These are phyloP conservation scores for Hirundo rustica DNA, from an alignment of 2,797 vertebrate species.

Conservation along the genomic window DNA sequence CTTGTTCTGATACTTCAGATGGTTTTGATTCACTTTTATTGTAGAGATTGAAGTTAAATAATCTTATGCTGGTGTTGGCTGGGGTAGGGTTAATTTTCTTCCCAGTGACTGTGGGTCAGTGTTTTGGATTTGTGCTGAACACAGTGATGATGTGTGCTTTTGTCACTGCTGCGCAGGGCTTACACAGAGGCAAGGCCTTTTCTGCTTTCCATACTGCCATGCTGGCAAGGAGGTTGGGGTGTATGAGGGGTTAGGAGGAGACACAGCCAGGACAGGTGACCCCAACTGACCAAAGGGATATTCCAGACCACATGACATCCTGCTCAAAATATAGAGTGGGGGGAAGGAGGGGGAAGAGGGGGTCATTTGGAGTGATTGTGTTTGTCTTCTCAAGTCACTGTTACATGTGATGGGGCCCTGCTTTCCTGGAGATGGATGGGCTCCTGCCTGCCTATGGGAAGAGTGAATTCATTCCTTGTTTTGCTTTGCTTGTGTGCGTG, in stretches of 20 bases:
- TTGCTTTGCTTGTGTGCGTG: neutral
- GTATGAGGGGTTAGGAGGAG: neutral
- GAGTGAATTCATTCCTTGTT: neutral
- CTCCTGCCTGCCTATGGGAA: neutral
- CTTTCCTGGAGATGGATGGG: neutral
- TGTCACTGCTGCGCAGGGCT: neutral
- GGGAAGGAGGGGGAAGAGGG: neutral
- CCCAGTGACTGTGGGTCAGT: too few relatives aligned
- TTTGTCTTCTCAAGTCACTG: neutral
- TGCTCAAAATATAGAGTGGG: neutral
- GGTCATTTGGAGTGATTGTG: neutral
- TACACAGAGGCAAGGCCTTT: neutral
- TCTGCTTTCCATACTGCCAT: neutral
- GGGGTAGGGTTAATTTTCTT: neutral
- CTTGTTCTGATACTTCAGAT: neutral
- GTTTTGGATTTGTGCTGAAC: neutral
- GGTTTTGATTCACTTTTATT: neutral
- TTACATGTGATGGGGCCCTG: too few relatives aligned
- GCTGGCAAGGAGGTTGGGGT: neutral
- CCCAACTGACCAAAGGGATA: neutral
- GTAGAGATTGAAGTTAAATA: slow-evolving; percentile 20
- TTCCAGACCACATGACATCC: neutral
- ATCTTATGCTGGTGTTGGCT: neutral
- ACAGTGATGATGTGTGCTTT: neutral
- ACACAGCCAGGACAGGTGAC: neutral